phyloP scores from a whole-genome alignment of 2,113 vertebrate genomes.

The Brevimyrus niger region DNA sequence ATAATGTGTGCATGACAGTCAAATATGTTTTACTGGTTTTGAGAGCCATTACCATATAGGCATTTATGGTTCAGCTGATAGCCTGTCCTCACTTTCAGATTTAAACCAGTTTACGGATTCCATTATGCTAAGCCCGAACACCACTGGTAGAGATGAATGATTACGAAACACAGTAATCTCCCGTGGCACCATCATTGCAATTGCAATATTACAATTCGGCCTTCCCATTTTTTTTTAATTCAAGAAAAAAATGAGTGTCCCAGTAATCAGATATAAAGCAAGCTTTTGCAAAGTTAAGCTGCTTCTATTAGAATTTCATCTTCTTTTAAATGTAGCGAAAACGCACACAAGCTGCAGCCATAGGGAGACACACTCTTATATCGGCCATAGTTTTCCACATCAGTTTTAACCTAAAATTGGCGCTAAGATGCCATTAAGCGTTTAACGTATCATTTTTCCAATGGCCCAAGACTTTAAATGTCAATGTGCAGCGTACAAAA shows the following conservation, averaged over 20 bases:
- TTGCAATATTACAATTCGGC: conserved; percentile 69
- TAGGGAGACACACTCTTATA: conserved; percentile 39
- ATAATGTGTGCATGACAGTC: conserved; percentile 4
- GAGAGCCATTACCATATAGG: conserved; percentile 57
- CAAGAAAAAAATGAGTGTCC: conserved; percentile 69
- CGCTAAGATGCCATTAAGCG: not conserved
- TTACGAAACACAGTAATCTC: conserved; percentile 73
- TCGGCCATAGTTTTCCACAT: conserved; percentile 48
- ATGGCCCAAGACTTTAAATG: not conserved
- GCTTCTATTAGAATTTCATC: conserved; percentile 67
- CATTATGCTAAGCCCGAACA: conserved; percentile 75
- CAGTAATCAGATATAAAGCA: conserved; percentile 72
- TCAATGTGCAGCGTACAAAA: not conserved
- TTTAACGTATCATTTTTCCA: not conserved
- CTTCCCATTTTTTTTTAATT: conserved; percentile 64
- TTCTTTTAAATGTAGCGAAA: conserved; percentile 49
- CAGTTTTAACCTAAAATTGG: conserved; percentile 29
- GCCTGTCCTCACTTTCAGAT: conserved; percentile 63
- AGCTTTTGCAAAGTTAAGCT: conserved; percentile 68
- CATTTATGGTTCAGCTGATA: conserved; percentile 59
- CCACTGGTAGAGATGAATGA: conserved; percentile 70
- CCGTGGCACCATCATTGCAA: conserved; percentile 60
- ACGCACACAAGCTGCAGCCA: conserved; percentile 22
- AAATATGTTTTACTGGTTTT: conserved; percentile 44
- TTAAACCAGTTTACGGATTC: conserved; percentile 75